A percentile compares a stretch with the other conserved stretches of the same genome.
phyloP scores from a whole-genome alignment of 2,113 vertebrate species.

The Neodontobutis hainanensis region DNA sequence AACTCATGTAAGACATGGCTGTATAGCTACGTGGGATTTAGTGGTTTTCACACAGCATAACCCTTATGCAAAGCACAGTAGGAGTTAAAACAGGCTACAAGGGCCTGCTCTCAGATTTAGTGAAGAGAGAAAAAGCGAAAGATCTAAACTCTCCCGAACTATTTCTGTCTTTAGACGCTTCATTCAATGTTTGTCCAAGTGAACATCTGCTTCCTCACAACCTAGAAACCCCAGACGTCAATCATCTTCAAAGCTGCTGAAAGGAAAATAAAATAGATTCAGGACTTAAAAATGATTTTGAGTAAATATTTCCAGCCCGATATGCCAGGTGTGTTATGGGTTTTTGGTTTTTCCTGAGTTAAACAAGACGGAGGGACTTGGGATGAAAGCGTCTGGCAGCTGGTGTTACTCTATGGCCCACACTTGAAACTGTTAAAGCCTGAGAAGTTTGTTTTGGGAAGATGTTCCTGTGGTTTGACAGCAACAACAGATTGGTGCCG shows the following conservation, averaged over 20 bases:
- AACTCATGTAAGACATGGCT: slow-evolving; percentile 11
- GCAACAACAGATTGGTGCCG: slow-evolving; percentile 30
- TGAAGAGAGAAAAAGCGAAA: slow-evolving; percentile 14
- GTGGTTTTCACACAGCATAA: slow-evolving; percentile 21
- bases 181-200: slow-evolving; percentile 34
- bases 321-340: slow-evolving; percentile 4
- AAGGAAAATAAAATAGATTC: neutral
- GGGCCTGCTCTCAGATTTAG: slow-evolving; percentile 10
- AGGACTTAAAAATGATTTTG: slow-evolving; percentile 16
- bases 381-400: slow-evolving; percentile 52
- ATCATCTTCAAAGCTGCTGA: slow-evolving; percentile 14
- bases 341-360: slow-evolving; percentile 34
- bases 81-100: slow-evolving; percentile 2
- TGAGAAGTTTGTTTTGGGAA: slow-evolving; percentile 36
- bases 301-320: slow-evolving; percentile 24
- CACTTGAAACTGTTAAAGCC: slow-evolving; percentile 31
- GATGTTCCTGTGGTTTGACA: slow-evolving; percentile 48
- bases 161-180: slow-evolving; percentile 42
- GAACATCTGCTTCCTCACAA: slow-evolving; percentile 48
- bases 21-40: slow-evolving; percentile 31
- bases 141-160: slow-evolving; percentile 20
- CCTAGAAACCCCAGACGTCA: slow-evolving; percentile 15
- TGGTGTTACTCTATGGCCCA: slow-evolving; percentile 34
- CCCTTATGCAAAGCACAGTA: slow-evolving; percentile 1
- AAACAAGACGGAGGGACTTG: slow-evolving; percentile 51